Evolutionary conservation across 2,888 invertebrate genomes (phyloP).

Genomic region (Notodonta ziczac): DNA sequence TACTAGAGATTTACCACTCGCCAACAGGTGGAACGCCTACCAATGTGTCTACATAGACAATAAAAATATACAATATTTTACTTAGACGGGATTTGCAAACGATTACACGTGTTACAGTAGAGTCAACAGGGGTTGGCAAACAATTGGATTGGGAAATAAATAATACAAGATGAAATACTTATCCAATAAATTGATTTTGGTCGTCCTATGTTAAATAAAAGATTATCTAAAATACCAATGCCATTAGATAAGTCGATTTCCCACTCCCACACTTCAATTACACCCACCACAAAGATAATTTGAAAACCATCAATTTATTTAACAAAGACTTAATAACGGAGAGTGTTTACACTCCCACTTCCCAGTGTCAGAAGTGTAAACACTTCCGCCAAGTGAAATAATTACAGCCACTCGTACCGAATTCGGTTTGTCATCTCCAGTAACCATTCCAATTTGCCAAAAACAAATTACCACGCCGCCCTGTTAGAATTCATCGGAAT

Average conservation of each 20-base stretch:
- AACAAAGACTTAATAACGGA: background rate
- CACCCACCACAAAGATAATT: background rate
- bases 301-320: constrained; percentile 1
- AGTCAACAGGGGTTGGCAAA: no score
- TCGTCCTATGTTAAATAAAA: no score
- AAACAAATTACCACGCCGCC: constrained; percentile 38
- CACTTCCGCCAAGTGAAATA: constrained; percentile 34
- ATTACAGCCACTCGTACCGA: constrained; percentile 39
- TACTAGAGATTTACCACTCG: no score
- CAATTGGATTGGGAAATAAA: no score
- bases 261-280: background rate
- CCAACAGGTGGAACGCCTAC: no score
- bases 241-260: background rate
- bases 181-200: no score
- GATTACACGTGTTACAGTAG: no score
- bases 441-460: constrained; percentile 47
- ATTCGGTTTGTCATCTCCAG: constrained; percentile 47
- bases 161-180: no score
- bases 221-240: no score
- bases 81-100: no score
- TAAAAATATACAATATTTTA: no score
- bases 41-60: no score
- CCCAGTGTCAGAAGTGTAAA: constrained; percentile 8
- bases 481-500: constrained; percentile 12
- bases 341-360: background rate